Evolutionary conservation across 1,140 invertebrate species (phyloP).

Genomic region (Drosophila subobscura): DNA sequence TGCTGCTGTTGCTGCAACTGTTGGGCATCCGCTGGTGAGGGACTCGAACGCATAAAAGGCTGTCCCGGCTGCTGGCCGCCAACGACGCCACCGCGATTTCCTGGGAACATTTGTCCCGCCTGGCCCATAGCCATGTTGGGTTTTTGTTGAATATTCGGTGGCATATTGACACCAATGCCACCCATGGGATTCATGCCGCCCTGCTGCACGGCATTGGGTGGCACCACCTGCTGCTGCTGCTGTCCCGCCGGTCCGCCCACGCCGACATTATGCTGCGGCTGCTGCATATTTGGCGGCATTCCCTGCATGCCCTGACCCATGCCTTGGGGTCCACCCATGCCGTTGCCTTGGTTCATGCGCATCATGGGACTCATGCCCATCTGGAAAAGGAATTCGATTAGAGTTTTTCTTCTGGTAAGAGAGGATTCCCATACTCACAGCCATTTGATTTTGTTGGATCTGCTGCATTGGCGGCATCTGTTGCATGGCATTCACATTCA

Average conservation of each 20-base stretch:
- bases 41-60: constrained; percentile 86
- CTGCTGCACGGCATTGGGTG: constrained; percentile 67
- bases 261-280: constrained; percentile 54
- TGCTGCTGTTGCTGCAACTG: constrained; percentile 60
- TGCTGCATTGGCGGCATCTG: constrained; percentile 62
- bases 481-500: constrained; percentile 67
- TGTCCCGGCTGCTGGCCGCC: constrained; percentile 67
- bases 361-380: constrained; percentile 82
- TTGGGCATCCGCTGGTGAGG: constrained; percentile 79
- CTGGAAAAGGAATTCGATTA: constrained; percentile 15
- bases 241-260: constrained; percentile 65
- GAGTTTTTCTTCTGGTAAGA: background rate
- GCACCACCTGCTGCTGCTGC: constrained; percentile 67
- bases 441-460: constrained; percentile 69
- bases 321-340: constrained; percentile 57
- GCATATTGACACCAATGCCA: constrained; percentile 78
- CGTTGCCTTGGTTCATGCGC: constrained; percentile 64
- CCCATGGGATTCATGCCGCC: constrained; percentile 68
- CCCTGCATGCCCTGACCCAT: constrained; percentile 68
- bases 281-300: constrained; percentile 75
- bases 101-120: constrained; percentile 67
- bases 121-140: constrained; percentile 73
- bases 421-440: constrained; percentile 5
- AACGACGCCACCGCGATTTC: constrained; percentile 58
- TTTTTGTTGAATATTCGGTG: constrained; percentile 66